Evolutionary conservation across 2,113 vertebrate genomes (phyloP).

Genomic region (Tursiops truncatus): DNA sequence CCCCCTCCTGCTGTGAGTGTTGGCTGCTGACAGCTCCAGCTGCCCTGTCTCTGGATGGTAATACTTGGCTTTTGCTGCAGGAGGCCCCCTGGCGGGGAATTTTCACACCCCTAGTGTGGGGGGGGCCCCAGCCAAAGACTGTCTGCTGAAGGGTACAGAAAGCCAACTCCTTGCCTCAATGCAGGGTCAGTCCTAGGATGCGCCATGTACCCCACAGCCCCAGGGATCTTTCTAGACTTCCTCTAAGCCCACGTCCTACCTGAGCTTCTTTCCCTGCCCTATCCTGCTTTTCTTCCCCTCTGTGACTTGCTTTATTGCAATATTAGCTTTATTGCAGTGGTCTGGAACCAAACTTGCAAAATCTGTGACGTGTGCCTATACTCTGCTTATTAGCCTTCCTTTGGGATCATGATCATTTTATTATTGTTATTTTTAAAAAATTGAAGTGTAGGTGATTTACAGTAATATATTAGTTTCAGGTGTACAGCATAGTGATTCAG

Average conservation of each 20-base stretch:
- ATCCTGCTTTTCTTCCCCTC: rapidly evolving
- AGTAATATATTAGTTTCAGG: neutral
- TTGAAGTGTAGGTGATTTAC: neutral
- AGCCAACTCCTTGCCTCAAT: neutral
- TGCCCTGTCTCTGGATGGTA: neutral
- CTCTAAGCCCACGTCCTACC: neutral
- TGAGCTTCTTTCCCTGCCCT: neutral
- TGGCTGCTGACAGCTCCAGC: neutral
- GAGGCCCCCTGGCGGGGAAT: neutral
- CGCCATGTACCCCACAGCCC: neutral
- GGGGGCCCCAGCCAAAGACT: neutral
- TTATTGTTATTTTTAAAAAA: neutral
- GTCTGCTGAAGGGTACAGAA: neutral
- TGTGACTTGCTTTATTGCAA: neutral
- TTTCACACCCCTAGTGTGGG: rapidly evolving
- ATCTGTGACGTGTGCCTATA: neutral
- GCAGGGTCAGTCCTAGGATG: neutral
- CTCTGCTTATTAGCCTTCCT: neutral
- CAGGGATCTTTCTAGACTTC: neutral
- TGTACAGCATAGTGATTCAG: neutral
- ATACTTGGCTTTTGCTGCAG: no score
- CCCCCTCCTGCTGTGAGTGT: rapidly evolving
- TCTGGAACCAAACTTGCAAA: neutral
- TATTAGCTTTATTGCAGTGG: neutral
- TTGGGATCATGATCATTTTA: neutral